A percentile compares a stretch with the other conserved stretches of the same genome.
Conservation (phyloP, 1,140 invertebrate genomes). For the Caenorhabditis latens region DNA sequence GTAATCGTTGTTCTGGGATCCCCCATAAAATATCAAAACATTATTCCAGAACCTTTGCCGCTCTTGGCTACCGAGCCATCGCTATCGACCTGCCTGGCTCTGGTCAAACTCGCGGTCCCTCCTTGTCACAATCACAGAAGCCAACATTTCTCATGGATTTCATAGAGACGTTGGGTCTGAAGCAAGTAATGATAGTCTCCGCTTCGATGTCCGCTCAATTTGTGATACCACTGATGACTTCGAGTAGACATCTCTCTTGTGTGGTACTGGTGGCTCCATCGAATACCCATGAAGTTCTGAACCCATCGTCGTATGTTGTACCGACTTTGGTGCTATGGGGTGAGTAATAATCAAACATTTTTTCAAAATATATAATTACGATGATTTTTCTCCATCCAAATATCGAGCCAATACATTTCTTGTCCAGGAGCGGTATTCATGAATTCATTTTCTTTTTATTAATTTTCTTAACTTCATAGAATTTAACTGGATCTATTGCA, state of each 20-base stretch:
- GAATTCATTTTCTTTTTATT: too few species aligned
- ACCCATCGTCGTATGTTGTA: conserved; percentile 17
- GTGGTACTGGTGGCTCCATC: conserved; percentile 58
- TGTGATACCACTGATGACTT: conserved; percentile 57
- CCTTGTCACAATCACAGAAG: conserved; percentile 58
- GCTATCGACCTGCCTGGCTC: conserved; percentile 64
- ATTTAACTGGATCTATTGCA: neutral
- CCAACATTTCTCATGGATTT: conserved; percentile 58
- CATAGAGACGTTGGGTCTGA: conserved; percentile 47
- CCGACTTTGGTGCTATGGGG: conserved; percentile 63
- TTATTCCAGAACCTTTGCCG: conserved; percentile 58
- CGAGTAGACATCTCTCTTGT: conserved; percentile 40
- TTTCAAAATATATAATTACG: too few species aligned
- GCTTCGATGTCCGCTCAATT: conserved; percentile 64
- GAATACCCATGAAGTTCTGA: conserved; percentile 57
- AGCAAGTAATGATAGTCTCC: conserved; percentile 58
- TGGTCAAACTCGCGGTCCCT: conserved; percentile 55
- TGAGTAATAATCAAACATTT: neutral
- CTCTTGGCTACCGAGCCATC: conserved; percentile 63
- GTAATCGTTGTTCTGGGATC: neutral
- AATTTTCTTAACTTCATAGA: too few species aligned
- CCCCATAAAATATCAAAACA: too few species aligned
- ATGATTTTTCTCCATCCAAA: too few species aligned
- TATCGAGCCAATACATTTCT: too few species aligned
- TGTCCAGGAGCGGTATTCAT: too few species aligned